Conservation (phyloP, 2,888 invertebrate genomes). For the Drosophila atroscutellata region DNA sequence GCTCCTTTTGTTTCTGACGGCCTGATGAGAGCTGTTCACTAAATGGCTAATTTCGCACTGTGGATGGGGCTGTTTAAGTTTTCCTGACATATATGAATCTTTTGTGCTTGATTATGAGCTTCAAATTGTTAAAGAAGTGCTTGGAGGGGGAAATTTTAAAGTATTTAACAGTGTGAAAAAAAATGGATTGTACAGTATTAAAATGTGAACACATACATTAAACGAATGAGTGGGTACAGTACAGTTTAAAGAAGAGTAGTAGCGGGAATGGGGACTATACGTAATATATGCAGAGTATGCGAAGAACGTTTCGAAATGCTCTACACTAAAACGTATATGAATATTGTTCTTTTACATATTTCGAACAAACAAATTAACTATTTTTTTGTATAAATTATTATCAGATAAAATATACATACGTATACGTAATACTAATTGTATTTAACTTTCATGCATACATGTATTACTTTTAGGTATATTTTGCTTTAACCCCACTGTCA, state of each 20-base stretch:
- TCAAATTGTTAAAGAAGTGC: too few species aligned
- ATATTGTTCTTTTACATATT: too few species aligned
- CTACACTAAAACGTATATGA: not conserved
- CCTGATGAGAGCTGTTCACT: conserved; percentile 20
- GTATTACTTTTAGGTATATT: too few species aligned
- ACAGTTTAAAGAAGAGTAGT: not conserved
- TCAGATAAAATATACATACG: not conserved
- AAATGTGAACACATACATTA: not conserved
- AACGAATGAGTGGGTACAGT: not conserved
- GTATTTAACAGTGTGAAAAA: not conserved
- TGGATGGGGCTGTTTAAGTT: conserved; percentile 1
- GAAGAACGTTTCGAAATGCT: not conserved
- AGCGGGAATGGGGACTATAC: not conserved
- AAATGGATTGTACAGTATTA: not conserved
- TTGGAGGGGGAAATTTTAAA: too few species aligned
- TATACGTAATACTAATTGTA: not conserved
- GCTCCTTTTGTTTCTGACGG: conserved; percentile 62
- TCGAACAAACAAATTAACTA: too few species aligned
- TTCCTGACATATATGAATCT: conserved; percentile 9
- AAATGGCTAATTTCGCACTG: conserved; percentile 24
- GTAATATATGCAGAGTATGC: not conserved
- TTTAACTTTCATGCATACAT: not conserved
- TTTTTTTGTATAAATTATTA: not conserved
- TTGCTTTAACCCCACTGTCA: not conserved
- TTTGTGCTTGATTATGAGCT: not conserved